Evolutionary conservation across 2,888 invertebrate species (phyloP).

Genomic region (Leptinotarsa peninsularis): DNA sequence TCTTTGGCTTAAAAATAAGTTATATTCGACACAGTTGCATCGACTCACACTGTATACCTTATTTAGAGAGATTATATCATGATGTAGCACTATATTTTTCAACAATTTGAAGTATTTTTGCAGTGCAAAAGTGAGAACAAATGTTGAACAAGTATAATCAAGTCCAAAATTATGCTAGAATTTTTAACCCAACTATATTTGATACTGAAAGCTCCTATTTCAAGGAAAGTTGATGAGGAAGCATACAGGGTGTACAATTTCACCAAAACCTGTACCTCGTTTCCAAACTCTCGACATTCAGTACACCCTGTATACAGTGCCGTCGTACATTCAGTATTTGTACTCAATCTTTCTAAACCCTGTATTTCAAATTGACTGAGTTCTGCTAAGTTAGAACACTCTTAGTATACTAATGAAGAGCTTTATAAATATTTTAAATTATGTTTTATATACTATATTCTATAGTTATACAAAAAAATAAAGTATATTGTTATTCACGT

Average conservation of each 20-base stretch:
- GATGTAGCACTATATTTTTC: not conserved
- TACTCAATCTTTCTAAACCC: not conserved
- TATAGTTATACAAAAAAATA: slow-evolving; percentile 41
- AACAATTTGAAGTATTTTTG: not conserved
- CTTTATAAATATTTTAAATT: slow-evolving; percentile 38
- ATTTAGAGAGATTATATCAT: not conserved
- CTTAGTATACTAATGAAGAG: slow-evolving; percentile 42
- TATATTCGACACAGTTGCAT: not conserved
- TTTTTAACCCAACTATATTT: no score
- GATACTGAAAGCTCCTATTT: no score
- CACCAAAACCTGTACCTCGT: not conserved
- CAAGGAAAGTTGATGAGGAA: no score
- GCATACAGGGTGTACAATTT: no score
- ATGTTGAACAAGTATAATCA: not conserved
- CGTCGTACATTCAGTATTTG: slow-evolving; percentile 23
- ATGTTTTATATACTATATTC: slow-evolving; percentile 37
- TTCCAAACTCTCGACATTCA: not conserved
- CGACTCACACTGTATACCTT: not conserved
- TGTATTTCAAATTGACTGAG: slow-evolving; percentile 36
- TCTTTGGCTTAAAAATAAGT: not conserved
- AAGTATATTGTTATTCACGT: slow-evolving; percentile 43
- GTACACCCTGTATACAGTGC: not conserved
- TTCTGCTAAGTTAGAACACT: slow-evolving; percentile 37
- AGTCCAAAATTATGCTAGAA: not conserved
- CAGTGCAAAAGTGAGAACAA: not conserved